Evolutionary conservation across 1,140 invertebrate species (phyloP), one percentile per base, ranked within the genome.

Genomic region (Diabrotica virgifera): DNA sequence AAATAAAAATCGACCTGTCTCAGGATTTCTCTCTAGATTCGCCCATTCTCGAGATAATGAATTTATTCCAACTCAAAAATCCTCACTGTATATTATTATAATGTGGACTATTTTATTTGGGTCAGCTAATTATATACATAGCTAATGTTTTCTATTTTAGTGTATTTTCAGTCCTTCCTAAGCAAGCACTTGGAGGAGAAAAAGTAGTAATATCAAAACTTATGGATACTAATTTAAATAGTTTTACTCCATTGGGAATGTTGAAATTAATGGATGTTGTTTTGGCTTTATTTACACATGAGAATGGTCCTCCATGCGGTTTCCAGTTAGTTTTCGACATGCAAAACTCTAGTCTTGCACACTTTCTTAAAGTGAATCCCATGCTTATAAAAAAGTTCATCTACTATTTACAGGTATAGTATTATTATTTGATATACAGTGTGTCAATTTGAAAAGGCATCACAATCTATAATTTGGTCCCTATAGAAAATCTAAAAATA

Each of bases 311-410:
- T 0, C 75, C 75, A 5, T 73, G 81, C 0, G 87, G 86, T 0
- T 79, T 86, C 52, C 71, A 85, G 0, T 79, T 89, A 5, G 76
- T 89, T 0, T 82, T 88, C 36, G 86, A 90, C 66, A 82, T 89
- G 72, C 81, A 83, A 9, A 82, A 81, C 6, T 72, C 82, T 2
- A 73, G 78, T 2, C 74, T 89, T 5, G 82, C 83, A 0, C 88
- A 90, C 64, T 72, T 88, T 5, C 77, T 84, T 0, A 83, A 82
- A 59, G 67, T 90, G 2, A 85, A 82, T 24, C 70, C 88, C 0
- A 78, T 86, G 68, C 78, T 79, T 5, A 69, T 88, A 62, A 87
- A 88, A 64, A 88, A 89, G 71, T 83, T 82, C 52, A 74, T 89
- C 0, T 86, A 81, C 62, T 90, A 87, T 70, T 71, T 89, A 54